Evolutionary conservation across 2,113 vertebrate species (phyloP), one percentile per base, ranked within the genome.

Genomic region (Accipiter cooperii): DNA sequence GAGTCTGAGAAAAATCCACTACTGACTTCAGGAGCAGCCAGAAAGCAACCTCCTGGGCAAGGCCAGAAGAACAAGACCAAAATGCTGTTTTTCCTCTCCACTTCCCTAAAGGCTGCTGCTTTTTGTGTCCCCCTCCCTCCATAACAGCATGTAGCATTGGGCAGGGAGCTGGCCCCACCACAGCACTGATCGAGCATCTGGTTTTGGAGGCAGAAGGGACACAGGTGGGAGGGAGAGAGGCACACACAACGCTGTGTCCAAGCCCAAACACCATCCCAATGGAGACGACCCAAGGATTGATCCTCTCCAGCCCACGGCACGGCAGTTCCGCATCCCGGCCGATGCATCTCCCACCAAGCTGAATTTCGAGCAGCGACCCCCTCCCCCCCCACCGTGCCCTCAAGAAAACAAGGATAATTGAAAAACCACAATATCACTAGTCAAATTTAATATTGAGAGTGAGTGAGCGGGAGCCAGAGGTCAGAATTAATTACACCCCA

Each of bases 401-500:
- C 91, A 96, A 95, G 96, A 97, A 97, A 96, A 96, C 90, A 82
- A 75, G 90, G 83, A 84, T 97, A 97, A 97, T 96, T 97, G 96
- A 97, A 97, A 97, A 96, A 92, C 76, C 94, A 96, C 95, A 97
- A 97, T 96, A 97, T 96, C 90, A 87, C 96, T 94, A 96, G 96
- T 96, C 95, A 96, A 93, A 96, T 97, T 97, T 97, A 97, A 97
- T 97, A 97, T 96, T 95, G 93, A 95, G 96, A 95, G 91, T 28
- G 90, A 96, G 96, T 66, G 74, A 95, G 93, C 85, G 24, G 96
- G 96, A 97, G 76, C 96, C 65, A 77, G 97, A 95, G 98, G 98
- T 98, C 97, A 97, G 97, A 97, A 97, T 98, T 98, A 98, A 98
- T 98, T 97, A 98, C 95, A 97, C 96, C 97, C 95, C 24, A 93